Percentiles rank a stretch among this genome's conserved stretches.
Conservation (phyloP, 2,113 vertebrate genomes). For the Prionailurus bengalensis region DNA sequence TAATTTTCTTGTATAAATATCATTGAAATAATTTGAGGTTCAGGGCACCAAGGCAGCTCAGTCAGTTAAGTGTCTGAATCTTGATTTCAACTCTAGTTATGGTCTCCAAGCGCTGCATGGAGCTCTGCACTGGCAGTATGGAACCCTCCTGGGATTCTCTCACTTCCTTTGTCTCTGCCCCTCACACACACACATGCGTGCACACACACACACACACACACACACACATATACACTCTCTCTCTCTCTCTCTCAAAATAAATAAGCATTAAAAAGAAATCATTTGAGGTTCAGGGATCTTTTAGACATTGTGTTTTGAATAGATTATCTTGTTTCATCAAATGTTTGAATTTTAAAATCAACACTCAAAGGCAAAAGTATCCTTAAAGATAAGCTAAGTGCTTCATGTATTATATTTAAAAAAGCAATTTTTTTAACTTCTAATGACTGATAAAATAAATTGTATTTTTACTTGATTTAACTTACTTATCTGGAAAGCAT, state of each 20-base stretch:
- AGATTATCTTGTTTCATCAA: background rate
- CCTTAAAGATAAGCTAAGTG: background rate
- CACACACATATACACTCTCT: too few relatives aligned
- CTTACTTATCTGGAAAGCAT: background rate
- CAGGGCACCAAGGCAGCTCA: too few relatives aligned
- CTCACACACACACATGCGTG: too few relatives aligned
- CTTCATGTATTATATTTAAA: background rate
- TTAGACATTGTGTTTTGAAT: background rate
- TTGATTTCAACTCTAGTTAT: too few relatives aligned
- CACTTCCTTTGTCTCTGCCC: too few relatives aligned
- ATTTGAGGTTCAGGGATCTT: background rate
- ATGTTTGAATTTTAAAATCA: slow-evolving; percentile 51
- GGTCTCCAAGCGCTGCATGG: too few relatives aligned
- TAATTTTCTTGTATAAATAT: background rate
- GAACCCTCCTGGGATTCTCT: too few relatives aligned
- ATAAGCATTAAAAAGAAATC: background rate
- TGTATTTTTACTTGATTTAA: background rate
- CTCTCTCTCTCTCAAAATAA: too few relatives aligned
- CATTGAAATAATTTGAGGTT: background rate
- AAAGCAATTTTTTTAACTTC: background rate
- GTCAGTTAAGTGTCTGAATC: too few relatives aligned
- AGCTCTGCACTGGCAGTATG: too few relatives aligned
- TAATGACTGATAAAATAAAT: background rate
- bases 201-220: too few relatives aligned
- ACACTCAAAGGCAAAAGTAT: background rate